Evolutionary conservation across 1,140 invertebrate genomes (phyloP), one percentile per base, ranked within the genome.

Genomic region (Globodera ellingtonae): DNA sequence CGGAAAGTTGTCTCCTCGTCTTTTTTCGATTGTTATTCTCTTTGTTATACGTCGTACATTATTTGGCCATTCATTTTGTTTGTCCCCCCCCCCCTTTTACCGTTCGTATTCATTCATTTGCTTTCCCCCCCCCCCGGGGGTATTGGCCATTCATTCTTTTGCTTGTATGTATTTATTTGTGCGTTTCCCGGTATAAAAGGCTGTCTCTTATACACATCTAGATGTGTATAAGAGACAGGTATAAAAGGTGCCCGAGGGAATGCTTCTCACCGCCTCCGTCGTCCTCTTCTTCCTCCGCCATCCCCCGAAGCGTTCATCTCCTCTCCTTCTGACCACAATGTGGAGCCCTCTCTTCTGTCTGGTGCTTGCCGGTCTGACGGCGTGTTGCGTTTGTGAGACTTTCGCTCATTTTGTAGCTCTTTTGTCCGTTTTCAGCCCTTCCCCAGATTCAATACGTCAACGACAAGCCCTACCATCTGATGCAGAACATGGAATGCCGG

Each of bases 401-500:
- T 82, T 69, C 9, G 46, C 35, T 65, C n/a, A 44, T 66, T 59
- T 24, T 13, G 21, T 80, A n/a, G 7, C 50, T 7, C n/a, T 81
- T 82, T 47, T 35, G 13, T 10, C 18, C 59, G 24, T 18, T 72
- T 84, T 52, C 67, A 84, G 83, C 84, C 15, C 82, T 85, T 48
- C 84, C 84, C 13, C 84, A 85, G 73, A 74, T 85, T 48, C 80
- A 82, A 71, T 85, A 85, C 66, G 84, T 85, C 24, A 85, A 85
- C 52, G 73, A 85, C 66, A 79, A 80, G 35, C 84, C 84, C 4
- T 85, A 81, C 71, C 82, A 85, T 81, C 70, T 85, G 47, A 82
- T 85, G 80, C 84, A 85, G 71, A 82, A 83, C 46, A 86, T 81
- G 35, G 84, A 85, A 76, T 85, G 84, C 59, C 66, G 70, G 52